phyloP scores from a whole-genome alignment of 1,140 invertebrate genomes.

The Cherax quadricarinatus region DNA sequence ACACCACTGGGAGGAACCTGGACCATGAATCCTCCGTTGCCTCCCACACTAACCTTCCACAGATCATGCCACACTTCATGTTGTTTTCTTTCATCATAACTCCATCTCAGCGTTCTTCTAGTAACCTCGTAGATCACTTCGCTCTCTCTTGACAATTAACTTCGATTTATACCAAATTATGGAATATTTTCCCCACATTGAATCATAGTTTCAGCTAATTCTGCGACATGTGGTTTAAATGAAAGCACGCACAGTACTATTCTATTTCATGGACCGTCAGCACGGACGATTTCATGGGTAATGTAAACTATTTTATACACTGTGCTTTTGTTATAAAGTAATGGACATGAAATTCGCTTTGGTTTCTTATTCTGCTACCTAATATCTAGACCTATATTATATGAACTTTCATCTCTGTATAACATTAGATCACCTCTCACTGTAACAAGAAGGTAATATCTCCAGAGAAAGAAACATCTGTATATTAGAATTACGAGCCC shows the following conservation, averaged over 20 bases:
- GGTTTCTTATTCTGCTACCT: not conserved
- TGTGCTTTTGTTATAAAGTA: not conserved
- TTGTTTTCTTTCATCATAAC: not conserved
- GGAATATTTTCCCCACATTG: not conserved
- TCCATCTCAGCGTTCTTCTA: not conserved
- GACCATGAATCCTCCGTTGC: not conserved
- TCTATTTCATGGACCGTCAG: not conserved
- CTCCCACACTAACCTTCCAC: not conserved
- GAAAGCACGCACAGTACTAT: not conserved
- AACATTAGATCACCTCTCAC: not conserved
- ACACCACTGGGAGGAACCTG: not conserved
- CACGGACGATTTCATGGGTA: not conserved
- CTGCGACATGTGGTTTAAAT: not conserved
- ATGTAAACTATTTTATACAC: constrained; percentile 1
- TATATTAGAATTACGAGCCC: not conserved
- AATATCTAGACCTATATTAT: constrained; percentile 3
- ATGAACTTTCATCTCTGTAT: not conserved
- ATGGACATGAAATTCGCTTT: constrained; percentile 1
- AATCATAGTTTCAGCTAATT: not conserved
- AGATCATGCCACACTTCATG: not conserved
- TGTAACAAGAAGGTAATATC: not conserved
- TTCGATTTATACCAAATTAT: not conserved
- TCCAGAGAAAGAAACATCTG: not conserved
- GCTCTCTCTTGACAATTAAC: not conserved
- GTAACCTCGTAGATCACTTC: not conserved